A percentile compares a stretch with the other conserved stretches of the same genome.
Evolutionary conservation across 2,113 vertebrate genomes (phyloP).

Genomic region (Deroptyus accipitrinus): DNA sequence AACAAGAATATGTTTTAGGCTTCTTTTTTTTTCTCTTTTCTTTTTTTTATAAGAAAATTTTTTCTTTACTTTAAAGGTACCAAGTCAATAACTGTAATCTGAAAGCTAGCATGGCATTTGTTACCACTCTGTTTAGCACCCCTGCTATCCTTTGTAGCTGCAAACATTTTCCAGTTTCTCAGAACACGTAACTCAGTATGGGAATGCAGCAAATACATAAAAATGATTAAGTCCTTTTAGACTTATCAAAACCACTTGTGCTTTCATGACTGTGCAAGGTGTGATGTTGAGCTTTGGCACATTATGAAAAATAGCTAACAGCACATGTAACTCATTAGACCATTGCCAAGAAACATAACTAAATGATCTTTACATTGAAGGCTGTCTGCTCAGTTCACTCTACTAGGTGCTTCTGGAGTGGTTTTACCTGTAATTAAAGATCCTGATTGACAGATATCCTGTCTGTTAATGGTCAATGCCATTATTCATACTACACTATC

Average conservation of each 20-base stretch:
- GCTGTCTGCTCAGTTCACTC: neutral
- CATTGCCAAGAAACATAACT: neutral
- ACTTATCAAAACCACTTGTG: slow-evolving; percentile 28
- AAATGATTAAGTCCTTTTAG: neutral
- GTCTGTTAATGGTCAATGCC: neutral
- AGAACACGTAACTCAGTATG: neutral
- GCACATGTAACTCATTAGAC: neutral
- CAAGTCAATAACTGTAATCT: neutral
- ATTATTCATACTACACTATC: neutral
- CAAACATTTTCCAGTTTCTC: neutral
- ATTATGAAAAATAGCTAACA: neutral
- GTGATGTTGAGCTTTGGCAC: neutral
- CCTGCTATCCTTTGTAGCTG: neutral
- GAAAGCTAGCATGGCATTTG: neutral
- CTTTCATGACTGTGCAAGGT: slow-evolving; percentile 13
- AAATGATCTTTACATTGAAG: neutral
- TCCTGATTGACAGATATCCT: neutral
- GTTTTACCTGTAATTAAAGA: neutral
- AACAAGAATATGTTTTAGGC: neutral
- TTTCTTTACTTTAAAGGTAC: neutral
- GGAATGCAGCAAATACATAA: neutral
- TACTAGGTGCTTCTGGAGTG: neutral
- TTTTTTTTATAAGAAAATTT: neutral
- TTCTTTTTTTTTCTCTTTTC: neutral
- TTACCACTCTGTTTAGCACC: neutral